These are phyloP conservation scores for Gambusia yucatana DNA, from an alignment of 2,797 vertebrate species.

Conservation along the genomic window DNA sequence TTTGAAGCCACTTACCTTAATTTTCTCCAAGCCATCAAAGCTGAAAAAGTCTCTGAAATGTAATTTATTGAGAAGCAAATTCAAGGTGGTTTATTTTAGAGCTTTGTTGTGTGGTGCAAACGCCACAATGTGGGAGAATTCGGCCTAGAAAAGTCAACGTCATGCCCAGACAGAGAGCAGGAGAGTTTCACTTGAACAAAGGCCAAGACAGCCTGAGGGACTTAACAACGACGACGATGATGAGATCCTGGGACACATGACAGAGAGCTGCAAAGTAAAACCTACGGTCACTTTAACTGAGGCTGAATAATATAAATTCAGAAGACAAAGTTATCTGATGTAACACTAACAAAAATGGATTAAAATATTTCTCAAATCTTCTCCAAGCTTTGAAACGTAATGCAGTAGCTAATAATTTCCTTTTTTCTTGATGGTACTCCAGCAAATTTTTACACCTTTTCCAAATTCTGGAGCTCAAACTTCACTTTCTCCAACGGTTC, in stretches of 20 bases:
- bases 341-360: not conserved
- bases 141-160: slow-evolving; percentile 17
- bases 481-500: not conserved
- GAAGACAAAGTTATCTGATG: not conserved
- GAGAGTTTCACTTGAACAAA: slow-evolving; percentile 81
- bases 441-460: not conserved
- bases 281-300: not conserved
- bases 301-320: not conserved
- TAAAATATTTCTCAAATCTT: not conserved
- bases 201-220: slow-evolving; percentile 70
- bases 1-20: slow-evolving; percentile 7
- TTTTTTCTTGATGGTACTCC: not conserved
- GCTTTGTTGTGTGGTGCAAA: not conserved
- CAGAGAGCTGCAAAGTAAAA: not conserved
- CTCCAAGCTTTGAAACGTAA: not conserved
- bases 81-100: not conserved
- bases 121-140: slow-evolving; percentile 21
- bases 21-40: slow-evolving; percentile 18
- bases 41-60: not conserved
- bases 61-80: not conserved
- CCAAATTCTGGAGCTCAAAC: not conserved
- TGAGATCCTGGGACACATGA: slow-evolving; percentile 10
- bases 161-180: slow-evolving; percentile 34
- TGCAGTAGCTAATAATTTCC: not conserved
- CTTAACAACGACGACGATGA: not conserved